Evolutionary conservation across 2,888 invertebrate species (phyloP).

Genomic region (Eudasyphora cyanicolor): DNA sequence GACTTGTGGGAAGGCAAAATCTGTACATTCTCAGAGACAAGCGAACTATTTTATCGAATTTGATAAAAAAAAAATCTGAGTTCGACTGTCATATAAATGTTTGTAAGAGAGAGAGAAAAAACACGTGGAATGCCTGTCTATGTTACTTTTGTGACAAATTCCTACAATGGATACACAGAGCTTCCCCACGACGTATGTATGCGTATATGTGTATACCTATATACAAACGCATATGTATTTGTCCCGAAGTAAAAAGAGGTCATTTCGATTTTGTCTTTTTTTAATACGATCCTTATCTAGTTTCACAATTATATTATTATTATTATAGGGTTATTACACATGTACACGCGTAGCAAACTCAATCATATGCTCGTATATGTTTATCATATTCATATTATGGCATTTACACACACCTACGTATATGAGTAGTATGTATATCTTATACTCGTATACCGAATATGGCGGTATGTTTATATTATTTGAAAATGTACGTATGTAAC

Average conservation of each 20-base stretch:
- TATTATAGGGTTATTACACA: slow-evolving; percentile 26
- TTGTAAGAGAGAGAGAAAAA: no score
- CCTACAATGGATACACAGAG: background rate
- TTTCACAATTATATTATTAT: background rate
- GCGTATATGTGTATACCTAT: background rate
- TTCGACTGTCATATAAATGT: background rate
- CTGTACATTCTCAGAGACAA: background rate
- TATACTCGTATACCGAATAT: background rate
- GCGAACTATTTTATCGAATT: background rate
- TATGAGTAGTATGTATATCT: background rate
- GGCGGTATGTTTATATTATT: background rate
- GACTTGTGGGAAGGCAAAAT: no score
- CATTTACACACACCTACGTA: no score
- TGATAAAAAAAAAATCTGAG: background rate
- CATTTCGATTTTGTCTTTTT: background rate
- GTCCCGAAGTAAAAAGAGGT: slow-evolving; percentile 9
- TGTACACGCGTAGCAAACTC: slow-evolving; percentile 10
- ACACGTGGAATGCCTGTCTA: background rate
- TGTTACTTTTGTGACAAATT: background rate
- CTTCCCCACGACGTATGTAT: background rate
- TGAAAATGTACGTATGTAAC: slow-evolving; percentile 19
- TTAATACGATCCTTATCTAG: slow-evolving; percentile 15
- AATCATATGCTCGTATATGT: background rate
- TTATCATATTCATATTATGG: no score
- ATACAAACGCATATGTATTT: no score